Evolutionary conservation across 1,140 invertebrate genomes (phyloP).

Genomic region (Oryzaephilus surinamensis): DNA sequence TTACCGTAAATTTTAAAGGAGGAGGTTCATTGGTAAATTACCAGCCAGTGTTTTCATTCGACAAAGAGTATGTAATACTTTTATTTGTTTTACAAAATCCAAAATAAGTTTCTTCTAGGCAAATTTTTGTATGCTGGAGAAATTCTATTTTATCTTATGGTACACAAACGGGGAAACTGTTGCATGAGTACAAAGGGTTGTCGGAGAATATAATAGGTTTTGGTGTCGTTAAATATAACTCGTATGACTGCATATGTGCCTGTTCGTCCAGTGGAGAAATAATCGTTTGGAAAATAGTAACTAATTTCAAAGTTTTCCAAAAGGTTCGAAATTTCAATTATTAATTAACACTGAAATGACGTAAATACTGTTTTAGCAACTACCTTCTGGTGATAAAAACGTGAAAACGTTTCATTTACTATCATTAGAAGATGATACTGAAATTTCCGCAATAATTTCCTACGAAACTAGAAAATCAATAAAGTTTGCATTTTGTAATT

Average conservation of each 20-base stretch:
- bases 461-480: neutral
- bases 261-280: conserved; percentile 44
- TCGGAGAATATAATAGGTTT: conserved; percentile 41
- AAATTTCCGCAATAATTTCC: neutral
- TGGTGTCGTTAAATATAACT: conserved; percentile 34
- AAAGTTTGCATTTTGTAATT: neutral
- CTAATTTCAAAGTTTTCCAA: conserved; percentile 38
- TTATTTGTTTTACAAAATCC: conserved; percentile 12
- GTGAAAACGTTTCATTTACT: neutral
- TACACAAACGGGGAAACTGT: conserved; percentile 43
- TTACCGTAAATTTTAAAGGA: conserved; percentile 26
- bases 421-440: too few relatives aligned
- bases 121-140: conserved; percentile 45
- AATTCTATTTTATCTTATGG: conserved; percentile 47
- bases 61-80: conserved; percentile 53
- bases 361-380: neutral
- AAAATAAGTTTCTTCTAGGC: conserved; percentile 34
- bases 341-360: conserved; percentile 12
- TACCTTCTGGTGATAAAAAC: neutral
- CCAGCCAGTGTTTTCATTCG: conserved; percentile 48
- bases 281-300: conserved; percentile 44
- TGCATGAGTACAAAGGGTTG: conserved; percentile 41
- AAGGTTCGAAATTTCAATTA: conserved; percentile 35
- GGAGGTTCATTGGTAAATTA: conserved; percentile 52
- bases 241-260: conserved; percentile 39